Evolutionary conservation across 2,888 invertebrate species (phyloP), one percentile per base, ranked within the genome.

Genomic region (Leptinotarsa juncta): DNA sequence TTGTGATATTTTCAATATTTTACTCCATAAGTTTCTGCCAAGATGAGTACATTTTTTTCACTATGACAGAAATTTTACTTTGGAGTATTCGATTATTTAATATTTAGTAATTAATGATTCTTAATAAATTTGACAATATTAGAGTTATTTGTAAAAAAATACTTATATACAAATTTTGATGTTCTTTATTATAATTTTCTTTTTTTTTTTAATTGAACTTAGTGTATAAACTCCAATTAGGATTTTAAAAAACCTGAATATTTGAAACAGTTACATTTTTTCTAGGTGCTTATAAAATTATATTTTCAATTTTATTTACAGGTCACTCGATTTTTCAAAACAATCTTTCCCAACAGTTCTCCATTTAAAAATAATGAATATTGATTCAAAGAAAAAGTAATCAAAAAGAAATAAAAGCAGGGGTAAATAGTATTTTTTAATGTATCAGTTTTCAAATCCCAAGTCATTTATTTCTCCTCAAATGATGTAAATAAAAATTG

Each of bases 61-160:
- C 15, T 3, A 14, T n/a, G 23, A 49, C 66, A 49, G 50, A 67
- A 23, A 70, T 57, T 60, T 73, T 51, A 60, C 42, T 18, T 72
- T 60, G 53, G 32, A 69, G 48, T 53, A 26, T 57, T 69, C 69
- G 48, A 42, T 50, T 65, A 32, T 66, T 67, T 72, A 70, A 68
- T 55, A 68, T 55, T 68, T n/a, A 68, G 32, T 55, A 53, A 62
- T 75, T 70, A 65, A 75, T 65, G 67, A 62, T 73, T 76, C 53
- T 26, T 72, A 65, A 75, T 75, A 55, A 72, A 75, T 70, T 75
- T 72, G 75, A 76, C 75, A 76, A 76, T 76, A 76, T 76, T 76
- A 76, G 75, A 73, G 71, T 76, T 70, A 73, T 70, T 73, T 76
- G 65, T 67, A 53, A 57, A 70, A 49, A 75, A 50, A 16, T 68